Evolutionary conservation across 2,797 vertebrate species (phyloP), one percentile per base, ranked within the genome.

Genomic region (Poeciliopsis paucimaculata): DNA sequence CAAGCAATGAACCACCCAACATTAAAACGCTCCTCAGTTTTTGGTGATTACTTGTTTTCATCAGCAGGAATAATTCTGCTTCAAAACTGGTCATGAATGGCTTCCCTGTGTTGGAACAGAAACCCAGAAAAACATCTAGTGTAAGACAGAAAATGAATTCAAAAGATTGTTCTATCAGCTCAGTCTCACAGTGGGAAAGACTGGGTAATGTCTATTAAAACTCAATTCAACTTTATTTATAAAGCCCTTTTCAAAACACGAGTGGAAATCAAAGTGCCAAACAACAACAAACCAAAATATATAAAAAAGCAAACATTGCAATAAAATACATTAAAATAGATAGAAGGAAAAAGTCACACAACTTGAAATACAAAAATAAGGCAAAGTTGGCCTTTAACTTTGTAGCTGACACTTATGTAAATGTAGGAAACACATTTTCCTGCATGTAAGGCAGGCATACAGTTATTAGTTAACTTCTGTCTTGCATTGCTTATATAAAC

Each of bases 1-100:
- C 64, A 57, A 76, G 68, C 86, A 84, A 86, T 83, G 45, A 31
- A n/a, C 71, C 75, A 57, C 84, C 80, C 13, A 20, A 72, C 49
- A 28, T 34, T 73, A 64, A 60, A 73, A 72, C 49, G 47, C 20
- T 39, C 41, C 34, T 76, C 47, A 64, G 55, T 64, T 53, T 72
- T 62, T 66, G 45, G 64, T 28, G 84, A 89, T 47, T 60, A 83
- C 75, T 85, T 78, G 46, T 28, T 62, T 77, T 76, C 34, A 75
- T 80, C 49, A 57, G 28, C 23, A 2, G 43, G 46, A 55, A 57
- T 70, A 46, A 73, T 78, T 80, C 49, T 3, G 11, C 68, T 36
- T 18, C 1, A 41, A 45, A 26, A 31, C 36, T 66, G 36, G 0
- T 62, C 46, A 71, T 72, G 55, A 83, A 11, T 62, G 64, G 46